A percentile compares a stretch with the other conserved stretches of the same genome.
phyloP scores from a whole-genome alignment of 2,888 invertebrate genomes.

The Neria commutata region DNA sequence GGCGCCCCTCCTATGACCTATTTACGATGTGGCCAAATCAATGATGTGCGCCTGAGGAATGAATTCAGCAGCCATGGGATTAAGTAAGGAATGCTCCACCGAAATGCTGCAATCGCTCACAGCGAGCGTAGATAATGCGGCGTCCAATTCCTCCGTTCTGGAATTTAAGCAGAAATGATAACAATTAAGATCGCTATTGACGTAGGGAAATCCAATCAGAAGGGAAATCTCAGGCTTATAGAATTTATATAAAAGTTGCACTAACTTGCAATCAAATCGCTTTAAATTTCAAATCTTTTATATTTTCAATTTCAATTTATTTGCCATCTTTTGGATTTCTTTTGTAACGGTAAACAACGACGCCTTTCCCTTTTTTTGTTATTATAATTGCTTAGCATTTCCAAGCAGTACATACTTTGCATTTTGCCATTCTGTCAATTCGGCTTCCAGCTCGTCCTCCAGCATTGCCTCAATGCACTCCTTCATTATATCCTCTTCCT shows the following conservation, averaged over 20 bases:
- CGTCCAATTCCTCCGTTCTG: slow-evolving; percentile 57
- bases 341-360: too few species aligned
- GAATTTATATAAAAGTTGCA: too few species aligned
- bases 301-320: too few species aligned
- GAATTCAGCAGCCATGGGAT: slow-evolving; percentile 86
- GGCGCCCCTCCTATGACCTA: background rate
- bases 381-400: background rate
- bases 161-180: slow-evolving; percentile 23
- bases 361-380: too few species aligned
- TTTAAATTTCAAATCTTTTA: too few species aligned
- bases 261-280: too few species aligned
- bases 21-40: slow-evolving; percentile 54
- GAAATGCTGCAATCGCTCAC: slow-evolving; percentile 55
- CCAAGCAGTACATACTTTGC: slow-evolving; percentile 45
- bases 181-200: too few species aligned
- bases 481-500: slow-evolving; percentile 87
- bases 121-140: slow-evolving; percentile 56
- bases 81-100: slow-evolving; percentile 74
- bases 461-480: slow-evolving; percentile 86
- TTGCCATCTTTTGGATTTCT: too few species aligned
- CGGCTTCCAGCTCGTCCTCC: slow-evolving; percentile 72
- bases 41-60: slow-evolving; percentile 66
- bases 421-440: slow-evolving; percentile 58
- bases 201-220: too few species aligned
- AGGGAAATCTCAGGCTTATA: too few species aligned